Evolutionary conservation across 2,797 vertebrate genomes (phyloP).

Genomic region (Chromobotia macracanthus): DNA sequence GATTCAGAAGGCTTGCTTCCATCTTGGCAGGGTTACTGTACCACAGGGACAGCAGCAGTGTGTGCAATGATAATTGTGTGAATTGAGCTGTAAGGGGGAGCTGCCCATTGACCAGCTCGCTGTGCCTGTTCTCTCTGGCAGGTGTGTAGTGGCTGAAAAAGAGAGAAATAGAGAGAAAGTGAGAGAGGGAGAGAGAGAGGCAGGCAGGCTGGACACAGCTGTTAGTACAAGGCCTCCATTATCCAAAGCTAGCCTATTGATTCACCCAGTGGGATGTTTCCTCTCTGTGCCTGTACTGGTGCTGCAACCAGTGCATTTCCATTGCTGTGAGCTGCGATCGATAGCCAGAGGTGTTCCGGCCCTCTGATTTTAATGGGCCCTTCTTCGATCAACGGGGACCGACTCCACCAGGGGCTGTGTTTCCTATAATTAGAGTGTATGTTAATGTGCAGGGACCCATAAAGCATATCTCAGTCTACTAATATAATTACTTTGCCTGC

Average conservation of each 20-base stretch:
- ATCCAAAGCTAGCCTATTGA: conserved; percentile 88
- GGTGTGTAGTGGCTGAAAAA: conserved; percentile 71
- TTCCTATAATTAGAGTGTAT: conserved; percentile 79
- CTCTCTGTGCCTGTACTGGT: conserved; percentile 78
- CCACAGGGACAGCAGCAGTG: conserved; percentile 57
- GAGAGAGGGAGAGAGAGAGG: conserved; percentile 33
- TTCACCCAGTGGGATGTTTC: conserved; percentile 91
- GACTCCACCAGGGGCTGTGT: conserved; percentile 68
- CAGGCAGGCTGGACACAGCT: conserved; percentile 88
- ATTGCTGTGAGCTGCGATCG: conserved; percentile 70
- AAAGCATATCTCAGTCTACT: conserved; percentile 75
- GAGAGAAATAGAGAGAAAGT: conserved; percentile 60
- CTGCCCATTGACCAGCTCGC: conserved; percentile 72
- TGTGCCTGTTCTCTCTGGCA: conserved; percentile 70
- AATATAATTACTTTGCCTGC: conserved; percentile 78
- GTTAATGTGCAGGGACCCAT: conserved; percentile 70
- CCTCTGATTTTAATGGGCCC: conserved; percentile 64
- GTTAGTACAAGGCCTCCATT: conserved; percentile 89
- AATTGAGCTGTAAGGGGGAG: conserved; percentile 78
- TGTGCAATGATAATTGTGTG: conserved; percentile 70
- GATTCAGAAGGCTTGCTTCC: conserved; percentile 61
- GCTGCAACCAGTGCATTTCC: conserved; percentile 79
- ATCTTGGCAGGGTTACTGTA: conserved; percentile 59
- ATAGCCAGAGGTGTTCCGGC: conserved; percentile 72
- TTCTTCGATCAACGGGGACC: conserved; percentile 67